Evolutionary conservation across 30 jellyfish, hydroid and myxozoan genomes (phyloP), one percentile per base, ranked within the genome.

Genomic region (Clytia hemisphaerica): DNA sequence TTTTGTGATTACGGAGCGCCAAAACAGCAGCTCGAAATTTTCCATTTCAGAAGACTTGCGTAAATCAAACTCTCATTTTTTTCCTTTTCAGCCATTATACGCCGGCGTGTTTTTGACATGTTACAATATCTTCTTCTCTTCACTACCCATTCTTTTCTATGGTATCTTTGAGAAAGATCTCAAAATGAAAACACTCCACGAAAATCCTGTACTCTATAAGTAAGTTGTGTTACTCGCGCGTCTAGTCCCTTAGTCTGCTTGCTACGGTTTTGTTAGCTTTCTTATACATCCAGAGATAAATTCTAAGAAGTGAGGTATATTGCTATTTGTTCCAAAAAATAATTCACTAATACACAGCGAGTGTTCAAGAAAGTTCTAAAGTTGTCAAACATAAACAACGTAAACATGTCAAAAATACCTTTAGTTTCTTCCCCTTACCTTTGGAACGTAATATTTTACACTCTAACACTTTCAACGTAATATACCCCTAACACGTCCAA

Each of bases 91-190:
- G 99, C 94, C 99, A 1, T 50, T 92, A 45, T 92, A 77, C 54
- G 79, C 99, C 64, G 94, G 99, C 29, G 94, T 79, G 25, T 83
- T 71, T 45, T 75, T 92, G 55, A 92, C 99, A 1, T 63, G 88
- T 55, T 92, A 61, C 88, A 92, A 92, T 76, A 92, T 84, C 42
- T 83, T 92, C 82, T 83, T 92, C 53, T 76, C 99, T 1, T 83
- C 99, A 27, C 60, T 83, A 58, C 99, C 99, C 10, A 77, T 83
- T 37, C 64, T 92, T 53, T 80, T 84, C n/a, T 92, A 83, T 62
- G 99, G 99, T 6, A 79, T 82, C 16, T 83, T 81, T 77, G 99
- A 92, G 36, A 84, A 92, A 58, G 74, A 76, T 32, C 71, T 83
- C 50, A 63, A 55, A 45, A 83, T 81, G 22, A 63, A 68, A 37